phyloP scores from a whole-genome alignment of 1,140 invertebrate genomes.

The Ceratina calcarata region DNA sequence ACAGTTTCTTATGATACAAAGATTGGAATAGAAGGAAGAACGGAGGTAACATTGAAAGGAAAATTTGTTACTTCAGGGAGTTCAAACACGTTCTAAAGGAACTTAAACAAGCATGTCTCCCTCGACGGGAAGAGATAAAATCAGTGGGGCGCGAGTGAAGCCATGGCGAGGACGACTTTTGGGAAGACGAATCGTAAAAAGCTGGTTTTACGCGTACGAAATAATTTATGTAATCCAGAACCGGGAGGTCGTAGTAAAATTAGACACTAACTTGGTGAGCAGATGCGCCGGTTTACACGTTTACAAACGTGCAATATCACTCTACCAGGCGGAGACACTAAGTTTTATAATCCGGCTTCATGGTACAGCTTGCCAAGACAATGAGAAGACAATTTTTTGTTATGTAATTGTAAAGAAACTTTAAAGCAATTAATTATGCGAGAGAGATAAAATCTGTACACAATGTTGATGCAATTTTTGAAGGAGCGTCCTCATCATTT shows the following conservation, averaged over 20 bases:
- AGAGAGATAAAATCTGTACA: too few species aligned
- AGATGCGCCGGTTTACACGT: not conserved
- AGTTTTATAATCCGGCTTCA: conserved; percentile 6
- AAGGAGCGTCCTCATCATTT: too few species aligned
- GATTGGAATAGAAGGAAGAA: too few species aligned
- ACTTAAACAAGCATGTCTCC: not conserved
- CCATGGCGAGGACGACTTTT: not conserved
- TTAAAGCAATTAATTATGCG: not conserved
- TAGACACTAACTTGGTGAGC: conserved; percentile 41
- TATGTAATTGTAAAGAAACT: not conserved
- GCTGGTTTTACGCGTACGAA: conserved; percentile 50
- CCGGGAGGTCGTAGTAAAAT: conserved; percentile 56
- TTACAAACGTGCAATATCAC: conserved; percentile 9
- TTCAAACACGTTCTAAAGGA: not conserved
- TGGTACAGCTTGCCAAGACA: not conserved
- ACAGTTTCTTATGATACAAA: too few species aligned
- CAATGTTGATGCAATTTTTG: too few species aligned
- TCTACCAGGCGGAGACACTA: not conserved
- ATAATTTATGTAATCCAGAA: conserved; percentile 59
- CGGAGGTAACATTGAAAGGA: too few species aligned
- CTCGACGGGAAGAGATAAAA: not conserved
- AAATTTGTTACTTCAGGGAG: not conserved
- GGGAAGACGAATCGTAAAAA: conserved; percentile 48
- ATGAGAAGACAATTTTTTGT: not conserved
- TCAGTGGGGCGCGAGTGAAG: not conserved